phyloP scores from a whole-genome alignment of 2,797 vertebrate genomes.

The Peromyscus nudipes region DNA sequence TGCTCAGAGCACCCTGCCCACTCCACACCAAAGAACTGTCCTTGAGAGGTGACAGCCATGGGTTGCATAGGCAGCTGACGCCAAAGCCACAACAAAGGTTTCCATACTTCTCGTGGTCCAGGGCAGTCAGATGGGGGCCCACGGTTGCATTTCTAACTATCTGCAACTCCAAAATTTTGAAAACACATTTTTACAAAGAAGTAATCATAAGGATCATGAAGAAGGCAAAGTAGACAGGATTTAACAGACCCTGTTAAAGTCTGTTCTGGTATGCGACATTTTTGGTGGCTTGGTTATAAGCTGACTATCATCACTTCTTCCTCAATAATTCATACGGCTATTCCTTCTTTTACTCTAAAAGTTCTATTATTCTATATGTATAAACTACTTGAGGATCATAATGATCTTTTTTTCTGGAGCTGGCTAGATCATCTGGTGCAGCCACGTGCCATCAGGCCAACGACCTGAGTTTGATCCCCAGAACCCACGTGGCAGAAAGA shows the following conservation, averaged over 20 bases:
- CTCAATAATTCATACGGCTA: background rate
- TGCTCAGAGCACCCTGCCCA: background rate
- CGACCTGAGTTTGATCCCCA: background rate
- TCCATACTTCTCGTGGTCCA: background rate
- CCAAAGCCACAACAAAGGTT: background rate
- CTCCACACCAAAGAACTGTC: background rate
- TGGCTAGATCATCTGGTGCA: background rate
- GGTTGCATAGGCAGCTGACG: background rate
- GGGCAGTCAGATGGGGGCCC: background rate
- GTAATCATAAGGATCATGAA: background rate
- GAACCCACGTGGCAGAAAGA: background rate
- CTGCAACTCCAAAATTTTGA: background rate
- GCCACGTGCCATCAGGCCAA: background rate
- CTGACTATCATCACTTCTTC: background rate
- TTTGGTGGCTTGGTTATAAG: background rate
- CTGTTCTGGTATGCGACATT: background rate
- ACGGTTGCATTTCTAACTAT: background rate
- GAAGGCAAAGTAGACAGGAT: background rate
- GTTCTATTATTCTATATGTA: conserved; percentile 14
- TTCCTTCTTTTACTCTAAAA: background rate
- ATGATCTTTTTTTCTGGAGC: background rate
- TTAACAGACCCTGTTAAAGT: background rate
- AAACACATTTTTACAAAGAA: background rate
- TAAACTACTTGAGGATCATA: background rate
- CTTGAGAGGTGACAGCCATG: background rate